Percentiles rank a stretch among this genome's conserved stretches.
Evolutionary conservation across 2,888 invertebrate genomes (phyloP).

Genomic region (Tipula vernalis): DNA sequence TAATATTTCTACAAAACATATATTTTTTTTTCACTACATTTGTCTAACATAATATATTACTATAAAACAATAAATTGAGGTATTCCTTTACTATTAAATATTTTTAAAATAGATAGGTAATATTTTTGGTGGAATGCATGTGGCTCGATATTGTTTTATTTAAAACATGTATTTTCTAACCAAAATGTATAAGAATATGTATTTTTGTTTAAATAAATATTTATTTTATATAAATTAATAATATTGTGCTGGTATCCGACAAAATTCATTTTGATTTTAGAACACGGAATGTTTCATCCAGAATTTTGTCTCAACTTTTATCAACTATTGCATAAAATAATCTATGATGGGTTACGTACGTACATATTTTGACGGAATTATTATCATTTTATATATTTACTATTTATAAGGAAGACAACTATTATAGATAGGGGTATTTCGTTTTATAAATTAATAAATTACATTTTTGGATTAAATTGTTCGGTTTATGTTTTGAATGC

Average conservation of each 20-base stretch:
- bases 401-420: background rate
- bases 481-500: background rate
- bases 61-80: background rate
- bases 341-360: background rate
- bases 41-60: background rate
- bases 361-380: background rate
- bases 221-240: background rate
- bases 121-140: background rate
- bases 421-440: background rate
- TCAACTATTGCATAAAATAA: background rate
- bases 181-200: background rate
- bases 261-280: background rate
- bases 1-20: background rate
- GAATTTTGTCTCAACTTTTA: background rate
- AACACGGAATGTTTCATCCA: background rate
- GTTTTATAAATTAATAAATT: background rate
- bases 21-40: background rate
- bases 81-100: background rate
- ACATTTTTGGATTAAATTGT: background rate
- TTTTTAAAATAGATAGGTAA: background rate
- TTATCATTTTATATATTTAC: background rate
- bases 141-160: background rate
- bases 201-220: background rate
- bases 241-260: background rate
- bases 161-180: background rate